These are phyloP conservation scores for Drosophila paucipuncta DNA, from an alignment of 2,888 invertebrate genomes.

Conservation along the genomic window DNA sequence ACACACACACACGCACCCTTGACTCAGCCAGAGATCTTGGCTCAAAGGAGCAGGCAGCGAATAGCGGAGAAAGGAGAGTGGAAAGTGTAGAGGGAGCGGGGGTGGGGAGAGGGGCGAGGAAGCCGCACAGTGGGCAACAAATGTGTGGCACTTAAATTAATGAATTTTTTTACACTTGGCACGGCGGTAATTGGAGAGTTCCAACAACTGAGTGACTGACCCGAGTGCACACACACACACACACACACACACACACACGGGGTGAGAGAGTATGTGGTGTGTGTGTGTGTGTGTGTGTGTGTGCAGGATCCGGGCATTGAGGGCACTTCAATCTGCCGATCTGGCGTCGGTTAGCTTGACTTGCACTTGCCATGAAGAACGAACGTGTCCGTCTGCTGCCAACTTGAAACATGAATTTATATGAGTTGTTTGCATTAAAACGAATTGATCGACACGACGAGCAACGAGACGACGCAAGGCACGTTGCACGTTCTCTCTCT, in stretches of 20 bases:
- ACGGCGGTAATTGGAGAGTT: constrained; percentile 58
- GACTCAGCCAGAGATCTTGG: neutral
- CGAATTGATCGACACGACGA: constrained; percentile 77
- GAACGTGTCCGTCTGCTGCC: constrained; percentile 38
- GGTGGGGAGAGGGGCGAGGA: neutral
- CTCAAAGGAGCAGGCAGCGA: neutral
- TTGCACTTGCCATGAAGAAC: constrained; percentile 15
- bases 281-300: neutral
- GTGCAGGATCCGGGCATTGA: constrained; percentile 21
- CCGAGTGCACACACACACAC: constrained; percentile 16
- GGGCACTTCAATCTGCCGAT: constrained; percentile 54
- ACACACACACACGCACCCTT: constrained; percentile 8
- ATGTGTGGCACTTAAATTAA: constrained; percentile 81
- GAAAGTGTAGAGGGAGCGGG: neutral
- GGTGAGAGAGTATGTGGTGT: neutral
- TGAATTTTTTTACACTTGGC: constrained; percentile 80
- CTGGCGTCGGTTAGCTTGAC: constrained; percentile 32
- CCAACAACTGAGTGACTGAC: constrained; percentile 53
- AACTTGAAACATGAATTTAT: constrained; percentile 77
- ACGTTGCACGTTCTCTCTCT: constrained; percentile 5
- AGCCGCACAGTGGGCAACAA: constrained; percentile 75
- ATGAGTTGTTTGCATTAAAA: constrained; percentile 80
- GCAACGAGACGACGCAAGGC: constrained; percentile 17
- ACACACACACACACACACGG: neutral
- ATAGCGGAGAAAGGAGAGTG: too few species aligned